phyloP scores from a whole-genome alignment of 2,888 invertebrate species.

The Alcis repandata region DNA sequence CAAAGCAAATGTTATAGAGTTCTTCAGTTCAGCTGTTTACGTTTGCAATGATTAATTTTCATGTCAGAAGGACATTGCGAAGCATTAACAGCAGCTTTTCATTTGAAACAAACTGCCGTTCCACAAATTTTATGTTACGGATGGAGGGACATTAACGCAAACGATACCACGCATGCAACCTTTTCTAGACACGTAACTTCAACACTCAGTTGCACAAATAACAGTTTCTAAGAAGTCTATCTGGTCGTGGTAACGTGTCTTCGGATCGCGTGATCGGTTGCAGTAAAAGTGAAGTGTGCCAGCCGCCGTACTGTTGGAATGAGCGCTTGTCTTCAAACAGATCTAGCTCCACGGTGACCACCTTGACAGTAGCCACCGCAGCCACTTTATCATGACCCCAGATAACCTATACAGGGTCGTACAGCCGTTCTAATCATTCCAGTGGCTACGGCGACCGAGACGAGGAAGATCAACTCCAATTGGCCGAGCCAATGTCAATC shows the following conservation, averaged over 20 bases:
- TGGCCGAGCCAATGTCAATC: conserved; percentile 66
- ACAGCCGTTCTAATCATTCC: conserved; percentile 32
- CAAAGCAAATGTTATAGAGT: neutral
- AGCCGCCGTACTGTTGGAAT: neutral
- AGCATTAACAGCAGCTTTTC: conserved; percentile 9
- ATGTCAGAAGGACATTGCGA: conserved; percentile 4
- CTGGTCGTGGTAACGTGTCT: conserved; percentile 39
- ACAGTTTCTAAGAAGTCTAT: conserved; percentile 54
- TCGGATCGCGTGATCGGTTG: conserved; percentile 65
- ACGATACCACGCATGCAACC: conserved; percentile 50
- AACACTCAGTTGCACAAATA: conserved; percentile 48
- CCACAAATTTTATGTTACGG: conserved; percentile 32
- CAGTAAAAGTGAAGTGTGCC: conserved; percentile 70
- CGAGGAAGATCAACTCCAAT: conserved; percentile 58
- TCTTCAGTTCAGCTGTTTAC: neutral
- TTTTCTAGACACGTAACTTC: conserved; percentile 51
- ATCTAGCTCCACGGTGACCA: neutral
- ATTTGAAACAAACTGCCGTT: conserved; percentile 19
- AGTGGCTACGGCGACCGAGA: conserved; percentile 41
- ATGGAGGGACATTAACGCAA: conserved; percentile 50
- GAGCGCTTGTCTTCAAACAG: neutral
- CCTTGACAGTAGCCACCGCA: conserved; percentile 17
- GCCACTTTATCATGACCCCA: conserved; percentile 50
- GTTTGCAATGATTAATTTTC: conserved; percentile 1
- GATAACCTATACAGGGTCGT: conserved; percentile 44